Conservation (phyloP, 2,888 invertebrate species). For the Boloria selene region DNA sequence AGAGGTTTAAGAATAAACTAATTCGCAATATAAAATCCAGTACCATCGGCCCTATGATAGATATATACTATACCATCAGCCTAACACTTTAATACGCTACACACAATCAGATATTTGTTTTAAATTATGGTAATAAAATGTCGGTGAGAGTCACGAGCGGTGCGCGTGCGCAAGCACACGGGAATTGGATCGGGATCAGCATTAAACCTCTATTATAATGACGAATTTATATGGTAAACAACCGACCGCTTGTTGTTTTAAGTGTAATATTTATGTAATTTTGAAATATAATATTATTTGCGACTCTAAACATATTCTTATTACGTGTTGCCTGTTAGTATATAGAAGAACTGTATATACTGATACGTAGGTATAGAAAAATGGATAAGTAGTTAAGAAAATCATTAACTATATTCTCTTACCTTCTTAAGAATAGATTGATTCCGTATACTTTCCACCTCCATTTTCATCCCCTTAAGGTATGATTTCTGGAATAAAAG, state of each 20-base stretch:
- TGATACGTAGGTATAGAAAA: no score
- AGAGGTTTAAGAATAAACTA: neutral
- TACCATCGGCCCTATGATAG: conserved; percentile 43
- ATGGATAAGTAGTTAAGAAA: no score
- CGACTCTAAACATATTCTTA: no score
- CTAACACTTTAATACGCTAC: conserved; percentile 82
- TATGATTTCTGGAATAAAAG: no score
- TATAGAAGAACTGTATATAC: no score
- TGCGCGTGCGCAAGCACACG: conserved; percentile 65
- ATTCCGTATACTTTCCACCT: no score
- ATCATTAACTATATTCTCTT: no score
- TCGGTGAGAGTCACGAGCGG: conserved; percentile 80
- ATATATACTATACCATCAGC: conserved; percentile 64
- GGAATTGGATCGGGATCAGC: conserved; percentile 64
- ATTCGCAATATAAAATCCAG: neutral
- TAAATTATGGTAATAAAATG: conserved; percentile 84
- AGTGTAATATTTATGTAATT: conserved; percentile 11
- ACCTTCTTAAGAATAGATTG: no score
- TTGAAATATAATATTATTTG: neutral
- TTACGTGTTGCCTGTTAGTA: neutral
- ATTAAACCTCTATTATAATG: conserved; percentile 45
- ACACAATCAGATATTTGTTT: conserved; percentile 84
- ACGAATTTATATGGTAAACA: conserved; percentile 41
- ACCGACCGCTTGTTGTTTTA: conserved; percentile 29
- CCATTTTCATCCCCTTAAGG: no score